Evolutionary conservation across 35 echinoderm and acorn worm species (phyloP).

Genomic region (Lytechinus variegatus): DNA sequence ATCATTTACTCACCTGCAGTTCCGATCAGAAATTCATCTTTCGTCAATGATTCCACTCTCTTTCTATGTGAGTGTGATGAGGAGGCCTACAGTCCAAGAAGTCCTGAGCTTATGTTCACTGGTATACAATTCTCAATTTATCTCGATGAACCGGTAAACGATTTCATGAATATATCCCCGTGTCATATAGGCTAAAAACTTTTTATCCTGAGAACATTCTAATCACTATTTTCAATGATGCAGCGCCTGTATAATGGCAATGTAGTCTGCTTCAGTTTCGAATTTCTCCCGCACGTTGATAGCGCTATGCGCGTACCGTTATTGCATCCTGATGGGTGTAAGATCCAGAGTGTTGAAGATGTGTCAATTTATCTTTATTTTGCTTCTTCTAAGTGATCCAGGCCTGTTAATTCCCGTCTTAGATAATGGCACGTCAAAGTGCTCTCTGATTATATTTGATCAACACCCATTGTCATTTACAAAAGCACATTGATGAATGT

Average conservation of each 20-base stretch:
- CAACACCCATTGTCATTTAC: constrained; percentile 2
- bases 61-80: background rate
- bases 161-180: background rate
- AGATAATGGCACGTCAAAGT: background rate
- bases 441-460: background rate
- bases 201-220: background rate
- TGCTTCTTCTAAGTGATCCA: background rate
- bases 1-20: background rate
- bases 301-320: background rate
- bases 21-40: background rate
- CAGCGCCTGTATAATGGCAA: background rate
- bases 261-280: background rate
- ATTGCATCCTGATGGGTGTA: too few relatives aligned
- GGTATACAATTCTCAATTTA: background rate
- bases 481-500: background rate
- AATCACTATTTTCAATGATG: background rate
- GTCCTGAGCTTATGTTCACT: too few relatives aligned
- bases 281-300: background rate
- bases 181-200: background rate
- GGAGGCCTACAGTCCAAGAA: background rate
- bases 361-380: background rate
- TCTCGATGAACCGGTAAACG: background rate
- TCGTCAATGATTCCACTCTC: background rate
- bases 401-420: background rate
- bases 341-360: background rate